phyloP scores from a whole-genome alignment of 2,888 invertebrate species.

The Microctonus aethiopoides region DNA sequence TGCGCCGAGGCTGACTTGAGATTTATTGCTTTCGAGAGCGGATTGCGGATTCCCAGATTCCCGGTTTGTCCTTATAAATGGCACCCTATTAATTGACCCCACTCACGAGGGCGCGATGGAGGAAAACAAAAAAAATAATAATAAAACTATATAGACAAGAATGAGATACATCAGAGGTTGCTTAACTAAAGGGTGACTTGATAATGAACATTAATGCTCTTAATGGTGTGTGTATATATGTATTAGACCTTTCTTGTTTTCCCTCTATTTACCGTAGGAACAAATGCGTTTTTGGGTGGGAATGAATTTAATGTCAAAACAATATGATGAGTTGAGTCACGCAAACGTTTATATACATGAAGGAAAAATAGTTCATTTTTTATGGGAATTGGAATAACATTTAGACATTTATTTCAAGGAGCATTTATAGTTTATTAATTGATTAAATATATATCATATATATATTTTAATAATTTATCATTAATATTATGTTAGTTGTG shows the following conservation, averaged over 20 bases:
- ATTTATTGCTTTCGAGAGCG: slow-evolving; percentile 64
- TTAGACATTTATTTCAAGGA: neutral
- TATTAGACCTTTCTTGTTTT: slow-evolving; percentile 40
- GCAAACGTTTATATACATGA: slow-evolving; percentile 4
- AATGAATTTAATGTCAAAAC: slow-evolving; percentile 57
- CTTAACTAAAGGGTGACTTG: slow-evolving; percentile 19
- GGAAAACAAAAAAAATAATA: slow-evolving; percentile 23
- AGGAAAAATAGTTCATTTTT: slow-evolving; percentile 16
- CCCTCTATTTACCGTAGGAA: slow-evolving; percentile 34
- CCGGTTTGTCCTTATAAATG: slow-evolving; percentile 66
- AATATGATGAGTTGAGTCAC: slow-evolving; percentile 35
- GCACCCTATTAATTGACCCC: slow-evolving; percentile 65
- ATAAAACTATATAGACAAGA: slow-evolving; percentile 13
- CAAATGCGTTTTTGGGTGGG: slow-evolving; percentile 48
- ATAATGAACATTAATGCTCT: slow-evolving; percentile 62
- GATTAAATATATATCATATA: neutral
- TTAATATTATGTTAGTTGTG: slow-evolving; percentile 35
- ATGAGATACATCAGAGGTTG: slow-evolving; percentile 11
- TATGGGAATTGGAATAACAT: slow-evolving; percentile 7
- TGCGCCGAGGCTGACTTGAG: slow-evolving; percentile 55
- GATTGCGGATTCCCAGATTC: slow-evolving; percentile 66
- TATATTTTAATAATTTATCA: slow-evolving; percentile 6
- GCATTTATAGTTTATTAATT: slow-evolving; percentile 8
- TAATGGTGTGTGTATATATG: slow-evolving; percentile 62
- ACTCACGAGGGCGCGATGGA: slow-evolving; percentile 37